Conservation (phyloP, 2,113 vertebrate genomes). For the Pipra filicauda region DNA sequence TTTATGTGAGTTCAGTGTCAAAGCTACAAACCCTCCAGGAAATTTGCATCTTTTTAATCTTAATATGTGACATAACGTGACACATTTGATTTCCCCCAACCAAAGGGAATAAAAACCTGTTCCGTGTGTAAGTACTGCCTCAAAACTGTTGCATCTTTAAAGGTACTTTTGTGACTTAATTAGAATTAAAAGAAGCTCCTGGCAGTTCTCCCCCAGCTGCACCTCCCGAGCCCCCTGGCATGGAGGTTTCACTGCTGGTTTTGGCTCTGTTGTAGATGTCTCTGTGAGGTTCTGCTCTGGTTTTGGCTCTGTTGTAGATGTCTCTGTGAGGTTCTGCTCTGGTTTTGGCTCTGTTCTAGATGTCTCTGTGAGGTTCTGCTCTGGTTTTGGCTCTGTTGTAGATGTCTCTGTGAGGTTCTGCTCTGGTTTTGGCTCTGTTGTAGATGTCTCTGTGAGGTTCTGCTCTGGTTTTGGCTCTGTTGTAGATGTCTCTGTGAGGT, state of each 20-base stretch:
- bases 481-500: too few species aligned
- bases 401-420: too few species aligned
- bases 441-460: too few species aligned
- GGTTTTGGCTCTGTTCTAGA: too few species aligned
- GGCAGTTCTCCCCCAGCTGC: not conserved
- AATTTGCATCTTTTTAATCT: not conserved
- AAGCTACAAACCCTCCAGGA: not conserved
- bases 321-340: too few species aligned
- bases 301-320: too few species aligned
- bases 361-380: too few species aligned
- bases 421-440: too few species aligned
- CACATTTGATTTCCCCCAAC: not conserved
- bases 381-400: too few species aligned
- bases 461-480: too few species aligned
- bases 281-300: slow-evolving; percentile 76
- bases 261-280: slow-evolving; percentile 82
- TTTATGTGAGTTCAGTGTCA: rapidly evolving
- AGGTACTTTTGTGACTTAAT: not conserved
- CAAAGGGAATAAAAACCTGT: not conserved
- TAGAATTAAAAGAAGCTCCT: not conserved
- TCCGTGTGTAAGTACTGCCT: not conserved
- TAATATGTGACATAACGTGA: not conserved
- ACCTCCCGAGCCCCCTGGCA: not conserved
- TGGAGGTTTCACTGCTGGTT: not conserved
- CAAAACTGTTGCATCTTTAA: not conserved